Base-by-base conservation (phyloP, 2,797 vertebrate genomes). In the Rhinoraja longicauda region DNA sequence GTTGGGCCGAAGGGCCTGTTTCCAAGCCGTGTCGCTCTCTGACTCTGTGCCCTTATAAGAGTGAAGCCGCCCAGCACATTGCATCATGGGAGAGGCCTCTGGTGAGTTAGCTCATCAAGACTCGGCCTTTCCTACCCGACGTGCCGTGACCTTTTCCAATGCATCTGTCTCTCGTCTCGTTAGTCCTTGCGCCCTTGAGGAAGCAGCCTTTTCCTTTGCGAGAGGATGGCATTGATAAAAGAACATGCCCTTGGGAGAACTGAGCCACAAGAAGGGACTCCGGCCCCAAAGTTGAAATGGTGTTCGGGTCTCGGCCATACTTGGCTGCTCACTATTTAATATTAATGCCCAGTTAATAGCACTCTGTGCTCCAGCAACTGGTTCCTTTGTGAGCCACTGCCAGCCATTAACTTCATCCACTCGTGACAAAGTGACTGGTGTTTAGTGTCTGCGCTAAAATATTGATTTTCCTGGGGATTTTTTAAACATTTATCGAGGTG, bases 371-470 rank as follows among this genome's bases (percentile, higher is more conserved):
- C 84, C 64, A 88, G 39, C 59, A 32, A 32, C 2, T 88, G n/a
- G 19, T 67, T 92, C 24, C 39, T 73, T 12, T 29, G 36, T 92
- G 64, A 67, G 39, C 36, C 39, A 45, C 39, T 73, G 90, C 90
- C 67, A 26, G 70, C 70, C 67, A 92, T 73, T 73, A 73, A 73
- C 90, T 92, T 92, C 53, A 92, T 92, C 73, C 70, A 73, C 67
- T 92, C 29, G 70, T 73, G 67, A 92, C 90, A 92, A 73, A 91
- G 64, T 15, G 90, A 73, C 24, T n/a, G 45, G 32, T 75, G 90
- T 53, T 70, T 72, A n/a, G 67, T 8, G 5, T 75, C 39, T 75
- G 21, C 12, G 24, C 70, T 75, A 21, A 29, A 45, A 75, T 92
- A 92, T 92, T 73, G 90, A 92, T 92, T 45, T 88, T 67, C 62